phyloP scores from a whole-genome alignment of 2,888 invertebrate species.

The Drosophila antonietae region DNA sequence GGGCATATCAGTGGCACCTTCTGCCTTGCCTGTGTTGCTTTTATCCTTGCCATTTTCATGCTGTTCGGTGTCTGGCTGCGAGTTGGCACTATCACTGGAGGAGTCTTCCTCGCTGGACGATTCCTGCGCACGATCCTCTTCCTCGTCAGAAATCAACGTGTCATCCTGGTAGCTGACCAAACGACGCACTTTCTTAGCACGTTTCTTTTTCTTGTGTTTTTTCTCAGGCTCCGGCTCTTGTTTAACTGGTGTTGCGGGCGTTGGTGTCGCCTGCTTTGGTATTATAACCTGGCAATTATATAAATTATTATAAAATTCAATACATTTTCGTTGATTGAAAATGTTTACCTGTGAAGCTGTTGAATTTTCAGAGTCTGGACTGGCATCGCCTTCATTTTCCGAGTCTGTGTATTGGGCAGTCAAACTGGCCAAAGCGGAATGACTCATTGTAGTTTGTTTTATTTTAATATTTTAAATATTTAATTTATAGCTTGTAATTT shows the following conservation, averaged over 20 bases:
- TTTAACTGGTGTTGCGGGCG: slow-evolving; percentile 54
- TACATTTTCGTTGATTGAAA: background rate
- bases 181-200: slow-evolving; percentile 84
- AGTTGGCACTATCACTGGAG: slow-evolving; percentile 49
- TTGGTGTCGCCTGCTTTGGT: slow-evolving; percentile 71
- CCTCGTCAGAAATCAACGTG: slow-evolving; percentile 91
- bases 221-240: slow-evolving; percentile 39
- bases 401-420: slow-evolving; percentile 96
- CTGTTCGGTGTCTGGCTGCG: slow-evolving; percentile 39
- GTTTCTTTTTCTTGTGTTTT: slow-evolving; percentile 59
- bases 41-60: slow-evolving; percentile 57
- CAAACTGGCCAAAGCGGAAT: slow-evolving; percentile 90
- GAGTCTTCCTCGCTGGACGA: slow-evolving; percentile 85
- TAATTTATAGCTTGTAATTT: background rate
- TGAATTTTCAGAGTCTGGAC: slow-evolving; percentile 84
- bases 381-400: slow-evolving; percentile 90
- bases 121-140: slow-evolving; percentile 85
- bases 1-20: slow-evolving; percentile 21
- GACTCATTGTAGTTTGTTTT: slow-evolving; percentile 60
- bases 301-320: background rate
- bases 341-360: slow-evolving; percentile 74
- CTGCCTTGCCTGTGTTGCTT: slow-evolving; percentile 27
- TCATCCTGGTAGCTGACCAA: slow-evolving; percentile 91
- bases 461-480: background rate
- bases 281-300: slow-evolving; percentile 71